Conservation (phyloP, 2,113 vertebrate species). For the Petrocephalus microphthalmus region DNA sequence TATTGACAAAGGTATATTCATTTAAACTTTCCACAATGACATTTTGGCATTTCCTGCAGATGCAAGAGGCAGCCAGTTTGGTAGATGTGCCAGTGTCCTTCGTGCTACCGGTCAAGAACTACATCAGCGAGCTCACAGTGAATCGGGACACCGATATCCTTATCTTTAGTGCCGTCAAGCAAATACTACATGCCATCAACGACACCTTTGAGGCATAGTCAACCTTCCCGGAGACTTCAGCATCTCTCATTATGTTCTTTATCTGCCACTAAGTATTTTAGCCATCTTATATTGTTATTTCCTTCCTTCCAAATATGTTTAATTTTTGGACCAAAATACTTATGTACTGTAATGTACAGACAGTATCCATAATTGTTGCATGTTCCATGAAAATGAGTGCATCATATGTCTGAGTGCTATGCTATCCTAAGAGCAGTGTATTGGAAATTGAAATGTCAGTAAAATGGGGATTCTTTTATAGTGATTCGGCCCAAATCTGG, state of each 20-base stretch:
- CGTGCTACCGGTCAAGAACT: conserved; percentile 40
- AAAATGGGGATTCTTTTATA: neutral
- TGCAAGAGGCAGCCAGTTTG: conserved; percentile 31
- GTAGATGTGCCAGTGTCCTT: conserved; percentile 29
- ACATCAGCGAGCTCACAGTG: conserved; percentile 18
- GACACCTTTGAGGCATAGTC: neutral
- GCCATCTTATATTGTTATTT: neutral
- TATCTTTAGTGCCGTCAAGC: conserved; percentile 23
- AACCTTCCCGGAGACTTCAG: neutral
- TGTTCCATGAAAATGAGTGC: neutral
- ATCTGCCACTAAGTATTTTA: neutral
- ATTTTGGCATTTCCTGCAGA: conserved; percentile 11
- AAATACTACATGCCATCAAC: neutral
- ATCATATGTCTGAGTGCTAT: neutral
- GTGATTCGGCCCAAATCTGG: neutral
- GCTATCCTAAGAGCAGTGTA: neutral
- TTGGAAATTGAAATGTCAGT: neutral
- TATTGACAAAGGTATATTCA: neutral
- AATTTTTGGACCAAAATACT: neutral
- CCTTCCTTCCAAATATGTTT: neutral
- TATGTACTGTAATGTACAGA: neutral
- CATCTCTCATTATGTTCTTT: neutral
- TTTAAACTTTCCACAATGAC: neutral
- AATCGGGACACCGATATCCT: conserved; percentile 31
- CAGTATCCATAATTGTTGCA: neutral